These are phyloP conservation scores for Lasioglossum marginatum DNA, from an alignment of 2,888 invertebrate species.

Conservation along the genomic window DNA sequence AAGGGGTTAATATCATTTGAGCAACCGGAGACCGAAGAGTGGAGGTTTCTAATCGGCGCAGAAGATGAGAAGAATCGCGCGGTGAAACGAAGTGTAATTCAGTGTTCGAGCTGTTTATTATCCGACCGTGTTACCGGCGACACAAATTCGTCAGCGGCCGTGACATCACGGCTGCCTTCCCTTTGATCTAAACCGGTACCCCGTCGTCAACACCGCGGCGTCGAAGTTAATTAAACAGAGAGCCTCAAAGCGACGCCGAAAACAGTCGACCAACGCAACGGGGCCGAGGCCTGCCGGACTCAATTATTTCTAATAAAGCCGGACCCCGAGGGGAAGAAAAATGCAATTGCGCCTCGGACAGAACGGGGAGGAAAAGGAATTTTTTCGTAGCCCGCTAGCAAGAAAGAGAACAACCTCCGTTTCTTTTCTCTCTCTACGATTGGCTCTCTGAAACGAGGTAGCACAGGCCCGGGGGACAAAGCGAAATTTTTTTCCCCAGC, in stretches of 20 bases:
- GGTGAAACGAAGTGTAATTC: not conserved
- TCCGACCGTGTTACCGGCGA: not conserved
- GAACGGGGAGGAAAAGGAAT: not conserved
- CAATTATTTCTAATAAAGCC: not conserved
- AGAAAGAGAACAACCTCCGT: not conserved
- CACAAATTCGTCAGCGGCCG: not conserved
- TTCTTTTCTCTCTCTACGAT: not conserved
- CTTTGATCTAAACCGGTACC: constrained; percentile 11
- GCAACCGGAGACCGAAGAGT: too few relatives aligned
- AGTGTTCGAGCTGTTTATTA: not conserved
- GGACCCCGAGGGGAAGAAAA: not conserved
- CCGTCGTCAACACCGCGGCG: not conserved
- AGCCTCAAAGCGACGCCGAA: not conserved
- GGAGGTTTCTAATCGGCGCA: not conserved
- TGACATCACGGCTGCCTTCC: not conserved
- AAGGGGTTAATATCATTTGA: too few relatives aligned
- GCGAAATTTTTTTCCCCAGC: not conserved
- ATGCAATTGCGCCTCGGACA: not conserved
- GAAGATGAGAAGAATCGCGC: not conserved
- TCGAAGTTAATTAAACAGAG: constrained; percentile 22
- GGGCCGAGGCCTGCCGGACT: not conserved
- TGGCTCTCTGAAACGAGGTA: not conserved
- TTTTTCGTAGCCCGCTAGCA: not conserved
- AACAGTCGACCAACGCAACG: not conserved
- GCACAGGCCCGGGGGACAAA: not conserved